Evolutionary conservation across 2,888 invertebrate genomes (phyloP).

Genomic region (Perizoma affinitatum): DNA sequence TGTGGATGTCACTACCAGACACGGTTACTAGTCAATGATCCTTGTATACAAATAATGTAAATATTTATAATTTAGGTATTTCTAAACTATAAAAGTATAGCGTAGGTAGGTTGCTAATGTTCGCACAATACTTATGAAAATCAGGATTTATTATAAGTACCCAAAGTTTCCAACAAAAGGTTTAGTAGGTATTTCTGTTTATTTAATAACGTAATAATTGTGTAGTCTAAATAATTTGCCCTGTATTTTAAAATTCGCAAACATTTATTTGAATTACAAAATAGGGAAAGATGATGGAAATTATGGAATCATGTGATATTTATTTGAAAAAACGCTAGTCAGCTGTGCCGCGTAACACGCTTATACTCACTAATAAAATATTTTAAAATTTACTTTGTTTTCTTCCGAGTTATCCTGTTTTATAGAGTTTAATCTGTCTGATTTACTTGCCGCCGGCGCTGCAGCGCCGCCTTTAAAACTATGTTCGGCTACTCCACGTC

Average conservation of each 20-base stretch:
- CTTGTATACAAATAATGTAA: constrained; percentile 75
- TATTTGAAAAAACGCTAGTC: constrained; percentile 77
- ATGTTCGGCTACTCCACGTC: too few relatives aligned
- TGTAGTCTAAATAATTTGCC: constrained; percentile 31
- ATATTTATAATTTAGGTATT: constrained; percentile 68
- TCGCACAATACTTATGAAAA: constrained; percentile 71
- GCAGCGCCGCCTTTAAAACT: too few relatives aligned
- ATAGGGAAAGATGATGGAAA: constrained; percentile 44
- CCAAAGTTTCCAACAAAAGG: constrained; percentile 19
- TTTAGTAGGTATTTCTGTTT: constrained; percentile 24
- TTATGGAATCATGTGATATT: constrained; percentile 74
- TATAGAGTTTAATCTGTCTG: too few relatives aligned
- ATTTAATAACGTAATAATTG: constrained; percentile 23
- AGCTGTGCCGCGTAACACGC: constrained; percentile 81
- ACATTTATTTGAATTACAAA: constrained; percentile 43
- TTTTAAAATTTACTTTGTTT: constrained; percentile 56
- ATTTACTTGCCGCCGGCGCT: too few relatives aligned
- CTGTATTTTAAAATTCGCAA: constrained; percentile 46
- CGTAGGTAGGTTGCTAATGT: constrained; percentile 65
- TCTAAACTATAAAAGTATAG: constrained; percentile 63
- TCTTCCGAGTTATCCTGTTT: constrained; percentile 13
- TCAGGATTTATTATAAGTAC: constrained; percentile 27
- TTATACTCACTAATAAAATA: constrained; percentile 81
- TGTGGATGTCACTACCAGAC: constrained; percentile 58
- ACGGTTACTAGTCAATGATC: constrained; percentile 79